Evolutionary conservation across 2,888 invertebrate species (phyloP), one percentile per base, ranked within the genome.

Genomic region (Amblyjoppa proteus): DNA sequence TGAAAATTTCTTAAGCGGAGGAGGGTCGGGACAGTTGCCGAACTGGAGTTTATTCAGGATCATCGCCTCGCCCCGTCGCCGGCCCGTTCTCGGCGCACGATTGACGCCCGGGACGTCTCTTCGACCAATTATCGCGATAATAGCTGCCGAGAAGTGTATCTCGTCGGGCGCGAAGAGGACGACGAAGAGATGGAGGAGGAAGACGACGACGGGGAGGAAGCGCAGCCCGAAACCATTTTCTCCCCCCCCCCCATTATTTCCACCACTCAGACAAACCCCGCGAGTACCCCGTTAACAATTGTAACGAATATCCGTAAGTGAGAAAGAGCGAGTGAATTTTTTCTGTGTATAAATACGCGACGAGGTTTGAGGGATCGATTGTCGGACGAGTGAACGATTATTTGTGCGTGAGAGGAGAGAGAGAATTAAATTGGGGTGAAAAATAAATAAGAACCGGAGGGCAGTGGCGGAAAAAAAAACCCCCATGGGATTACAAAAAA

Each of bases 291-390:
- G 73, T 86, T 88, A 85, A 87, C 84, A 82, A 87, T 73, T 88
- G 86, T 87, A 83, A 87, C 81, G 85, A 88, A 87, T 85, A 87
- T 88, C 45, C 73, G 83, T 76, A 86, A 87, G 86, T 88, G 81
- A 84, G 84, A 79, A 16, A 16, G 31, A 79, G 78, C 38, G 9
- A 9, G 38, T 38, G 38, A 38, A 38, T 38, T 80, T 45, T 20
- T 85, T 45, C 76, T 71, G 71, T 87, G 83, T 86, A 86, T 86
- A 83, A 86, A 68, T 79, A 80, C 28, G 68, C 13, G 58, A 61
- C 9, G 38, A 76, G 49, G 11, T 3, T n/a, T n/a, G 25, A 7
- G 49, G 51, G 41, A 51, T 45, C 45, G 56, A 53, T 28, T 45
- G 20, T 53, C n/a, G 41, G 25, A 34, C 28, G 41, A 70, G 6